Evolutionary conservation across 1,140 invertebrate species (phyloP), one percentile per base, ranked within the genome.

Genomic region (Drosophila kepulauana): DNA sequence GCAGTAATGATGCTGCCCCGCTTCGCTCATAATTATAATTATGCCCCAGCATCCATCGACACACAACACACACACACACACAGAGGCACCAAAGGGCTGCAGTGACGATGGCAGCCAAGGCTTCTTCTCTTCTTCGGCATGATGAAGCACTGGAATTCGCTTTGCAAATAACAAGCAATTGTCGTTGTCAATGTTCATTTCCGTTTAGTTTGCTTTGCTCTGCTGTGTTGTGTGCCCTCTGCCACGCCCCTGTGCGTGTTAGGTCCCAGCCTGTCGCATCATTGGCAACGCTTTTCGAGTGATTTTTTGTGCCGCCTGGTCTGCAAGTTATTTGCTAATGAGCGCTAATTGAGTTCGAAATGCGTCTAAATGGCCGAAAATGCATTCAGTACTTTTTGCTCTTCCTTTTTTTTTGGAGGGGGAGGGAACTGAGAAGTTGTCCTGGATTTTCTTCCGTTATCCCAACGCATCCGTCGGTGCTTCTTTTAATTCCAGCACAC

Each of bases 151-250:
- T 79, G 85, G 85, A 89, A 89, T 89, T 89, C 78, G 81, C 81
- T 79, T 89, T 85, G 86, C 85, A 89, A 89, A 89, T 89, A 90
- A 89, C 85, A 89, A 85, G 81, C 85, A 89, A 89, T 89, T 89
- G 85, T 89, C 86, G 86, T 89, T 89, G 85, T 89, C 85, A 89
- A 89, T 89, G 85, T 89, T 85, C 85, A 88, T 89, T 89, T 89
- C 85, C 85, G 85, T 85, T 89, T 81, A 79, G 68, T 63, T 57
- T 61, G 67, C 46, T 30, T 20, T 43, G 28, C 25, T 1, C 16
- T 35, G 5, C 66, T 30, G 16, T 43, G 28, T 13, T 1, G 33
- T 49, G 5, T 59, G 57, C 8, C n/a, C 10, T 20, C 30, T 25
- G 16, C 33, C 61, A 16, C 63, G 8, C 52, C 46, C 20, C 62